Conservation (phyloP, 2,888 invertebrate species). For the Emesis castigata region DNA sequence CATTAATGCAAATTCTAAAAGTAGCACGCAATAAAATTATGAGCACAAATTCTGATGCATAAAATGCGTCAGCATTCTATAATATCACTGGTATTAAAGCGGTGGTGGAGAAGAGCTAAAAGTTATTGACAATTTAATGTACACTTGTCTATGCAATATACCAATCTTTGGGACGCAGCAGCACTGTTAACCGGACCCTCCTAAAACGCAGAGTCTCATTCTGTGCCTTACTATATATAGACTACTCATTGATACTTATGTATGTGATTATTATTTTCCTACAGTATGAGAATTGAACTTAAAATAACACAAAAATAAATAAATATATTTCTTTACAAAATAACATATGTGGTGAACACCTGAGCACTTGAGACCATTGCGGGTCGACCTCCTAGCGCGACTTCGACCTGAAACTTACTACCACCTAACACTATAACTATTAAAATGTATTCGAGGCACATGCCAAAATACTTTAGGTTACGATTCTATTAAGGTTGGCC, state of each 20-base stretch:
- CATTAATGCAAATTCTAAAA: too few species aligned
- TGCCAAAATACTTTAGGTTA: slow-evolving; percentile 60
- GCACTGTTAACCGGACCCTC: slow-evolving; percentile 83
- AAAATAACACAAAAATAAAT: slow-evolving; percentile 84
- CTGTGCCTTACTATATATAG: slow-evolving; percentile 79
- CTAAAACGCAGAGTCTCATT: slow-evolving; percentile 85
- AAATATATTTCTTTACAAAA: slow-evolving; percentile 87
- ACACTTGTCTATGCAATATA: slow-evolving; percentile 77
- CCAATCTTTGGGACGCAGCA: slow-evolving; percentile 86
- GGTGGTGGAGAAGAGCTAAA: neutral
- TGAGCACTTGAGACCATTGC: slow-evolving; percentile 79
- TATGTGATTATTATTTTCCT: slow-evolving; percentile 74
- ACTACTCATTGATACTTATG: slow-evolving; percentile 81
- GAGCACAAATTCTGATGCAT: too few species aligned
- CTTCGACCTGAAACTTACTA: slow-evolving; percentile 28
- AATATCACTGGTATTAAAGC: neutral
- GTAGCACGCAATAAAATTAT: too few species aligned
- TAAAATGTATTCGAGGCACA: slow-evolving; percentile 59
- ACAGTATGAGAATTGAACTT: slow-evolving; percentile 78
- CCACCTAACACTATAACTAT: slow-evolving; percentile 64
- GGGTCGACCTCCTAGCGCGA: slow-evolving; percentile 54
- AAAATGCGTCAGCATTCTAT: too few species aligned
- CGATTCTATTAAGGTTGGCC: slow-evolving; percentile 64
- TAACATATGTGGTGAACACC: slow-evolving; percentile 85
- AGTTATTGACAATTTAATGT: slow-evolving; percentile 64